Conservation (phyloP, 2,888 invertebrate species). For the Napeogenes inachia region DNA sequence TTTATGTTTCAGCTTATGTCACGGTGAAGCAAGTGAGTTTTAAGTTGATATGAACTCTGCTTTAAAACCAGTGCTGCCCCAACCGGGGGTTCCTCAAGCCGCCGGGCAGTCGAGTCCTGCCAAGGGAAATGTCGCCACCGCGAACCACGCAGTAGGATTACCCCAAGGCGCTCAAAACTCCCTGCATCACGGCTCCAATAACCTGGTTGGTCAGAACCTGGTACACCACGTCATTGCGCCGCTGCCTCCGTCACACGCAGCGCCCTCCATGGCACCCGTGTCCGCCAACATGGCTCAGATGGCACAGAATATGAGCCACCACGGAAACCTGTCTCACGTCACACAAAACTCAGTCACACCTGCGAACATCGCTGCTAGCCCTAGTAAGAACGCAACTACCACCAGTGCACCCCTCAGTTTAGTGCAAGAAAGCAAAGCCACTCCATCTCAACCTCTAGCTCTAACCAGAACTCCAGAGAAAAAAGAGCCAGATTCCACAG, state of each 20-base stretch:
- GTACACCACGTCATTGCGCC: conserved; percentile 57
- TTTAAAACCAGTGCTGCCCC: conserved; percentile 78
- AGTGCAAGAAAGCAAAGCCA: conserved; percentile 59
- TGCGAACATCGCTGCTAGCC: conserved; percentile 52
- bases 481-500: conserved; percentile 63
- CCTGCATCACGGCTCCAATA: conserved; percentile 53
- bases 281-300: conserved; percentile 73
- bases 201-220: conserved; percentile 63
- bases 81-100: conserved; percentile 68
- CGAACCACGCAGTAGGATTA: conserved; percentile 61
- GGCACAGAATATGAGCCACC: conserved; percentile 75
- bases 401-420: conserved; percentile 66
- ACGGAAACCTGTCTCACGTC: conserved; percentile 69
- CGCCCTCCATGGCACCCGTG: conserved; percentile 71
- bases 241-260: conserved; percentile 53
- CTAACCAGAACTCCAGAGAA: conserved; percentile 70
- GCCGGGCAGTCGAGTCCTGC: conserved; percentile 67
- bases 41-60: conserved; percentile 78
- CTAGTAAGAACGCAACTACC: conserved; percentile 51
- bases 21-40: conserved; percentile 41
- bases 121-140: conserved; percentile 66
- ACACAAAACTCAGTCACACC: conserved; percentile 61
- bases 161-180: conserved; percentile 67
- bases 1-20: conserved; percentile 65
- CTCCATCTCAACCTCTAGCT: conserved; percentile 56